Evolutionary conservation across 1,140 invertebrate genomes (phyloP), one percentile per base, ranked within the genome.

Genomic region (Drosophila parvula): DNA sequence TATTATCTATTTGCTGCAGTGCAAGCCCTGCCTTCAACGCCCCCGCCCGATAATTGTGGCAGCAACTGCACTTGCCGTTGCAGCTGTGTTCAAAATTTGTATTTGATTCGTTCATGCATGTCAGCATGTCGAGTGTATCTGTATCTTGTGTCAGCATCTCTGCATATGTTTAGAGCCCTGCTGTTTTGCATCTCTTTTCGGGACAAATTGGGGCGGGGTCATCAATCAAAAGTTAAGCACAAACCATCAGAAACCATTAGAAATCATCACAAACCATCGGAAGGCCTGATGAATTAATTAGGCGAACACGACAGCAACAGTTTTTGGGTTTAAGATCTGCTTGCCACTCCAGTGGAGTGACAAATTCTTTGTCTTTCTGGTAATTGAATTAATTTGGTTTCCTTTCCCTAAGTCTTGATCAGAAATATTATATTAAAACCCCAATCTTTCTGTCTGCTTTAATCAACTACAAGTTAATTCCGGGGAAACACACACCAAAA

Each of bases 191-290:
- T 85, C 51, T 55, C 63, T 65, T 50, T 47, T 44, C 41, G 76
- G 65, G 81, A 90, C 88, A 90, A 90, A 90, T 90, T 90, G 61
- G 83, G 73, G 69, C 69, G 44, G 78, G 78, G 65, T 81, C 74
- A 90, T 90, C 88, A 90, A 90, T 90, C 82, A 90, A 83, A 78
- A 77, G 71, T 86, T 67, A 73, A 74, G 70, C 43, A 36, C n/a
- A 48, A 22, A 5, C 55, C 47, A 67, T 38, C 43, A 36, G 22
- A 48, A 22, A 5, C 55, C 47, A 67, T 38, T 32, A 53, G 28
- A 50, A 50, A 1, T 9, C n/a, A 32, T 32, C 48, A 50, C 34
- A 55, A 55, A 3, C 8, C 12, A 38, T 55, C 51, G n/a, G 18
- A 18, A 65, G 74, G 65, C 68, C 50, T 74, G 81, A 82, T 71